phyloP scores from a whole-genome alignment of 2,888 invertebrate genomes.

The Caenorhabditis imperialis region DNA sequence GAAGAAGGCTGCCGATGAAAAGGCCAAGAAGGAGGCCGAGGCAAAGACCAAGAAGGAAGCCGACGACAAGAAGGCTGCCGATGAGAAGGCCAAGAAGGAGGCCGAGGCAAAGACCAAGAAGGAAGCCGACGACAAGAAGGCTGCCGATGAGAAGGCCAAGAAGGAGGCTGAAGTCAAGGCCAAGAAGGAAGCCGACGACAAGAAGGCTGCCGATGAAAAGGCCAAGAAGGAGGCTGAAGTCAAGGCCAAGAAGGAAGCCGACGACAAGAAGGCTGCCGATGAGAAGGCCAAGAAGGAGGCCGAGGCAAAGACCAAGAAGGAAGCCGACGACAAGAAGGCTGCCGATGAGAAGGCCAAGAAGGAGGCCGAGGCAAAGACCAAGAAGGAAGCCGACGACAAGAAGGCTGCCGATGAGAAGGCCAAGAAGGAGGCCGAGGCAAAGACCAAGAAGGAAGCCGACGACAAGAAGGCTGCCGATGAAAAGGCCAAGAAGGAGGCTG shows the following conservation, averaged over 20 bases:
- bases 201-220: slow-evolving; percentile 10
- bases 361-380: slow-evolving; percentile 6
- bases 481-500: slow-evolving; percentile 4
- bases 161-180: slow-evolving; percentile 10
- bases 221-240: slow-evolving; percentile 3
- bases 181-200: slow-evolving; percentile 16
- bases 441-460: slow-evolving; percentile 14
- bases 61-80: slow-evolving; percentile 15
- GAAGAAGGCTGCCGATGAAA: slow-evolving; percentile 6
- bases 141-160: slow-evolving; percentile 4
- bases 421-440: slow-evolving; percentile 3
- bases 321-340: slow-evolving; percentile 17
- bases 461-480: slow-evolving; percentile 10
- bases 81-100: slow-evolving; percentile 8
- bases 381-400: slow-evolving; percentile 19
- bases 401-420: slow-evolving; percentile 7
- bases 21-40: slow-evolving; percentile 2
- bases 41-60: slow-evolving; percentile 9
- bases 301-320: slow-evolving; percentile 9
- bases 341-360: slow-evolving; percentile 7
- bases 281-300: slow-evolving; percentile 6
- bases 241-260: slow-evolving; percentile 11
- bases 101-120: slow-evolving; percentile 6
- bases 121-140: slow-evolving; percentile 20
- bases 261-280: slow-evolving; percentile 13